Evolutionary conservation across 2,113 vertebrate genomes (phyloP).

Genomic region (Trochalopteron elliotii): DNA sequence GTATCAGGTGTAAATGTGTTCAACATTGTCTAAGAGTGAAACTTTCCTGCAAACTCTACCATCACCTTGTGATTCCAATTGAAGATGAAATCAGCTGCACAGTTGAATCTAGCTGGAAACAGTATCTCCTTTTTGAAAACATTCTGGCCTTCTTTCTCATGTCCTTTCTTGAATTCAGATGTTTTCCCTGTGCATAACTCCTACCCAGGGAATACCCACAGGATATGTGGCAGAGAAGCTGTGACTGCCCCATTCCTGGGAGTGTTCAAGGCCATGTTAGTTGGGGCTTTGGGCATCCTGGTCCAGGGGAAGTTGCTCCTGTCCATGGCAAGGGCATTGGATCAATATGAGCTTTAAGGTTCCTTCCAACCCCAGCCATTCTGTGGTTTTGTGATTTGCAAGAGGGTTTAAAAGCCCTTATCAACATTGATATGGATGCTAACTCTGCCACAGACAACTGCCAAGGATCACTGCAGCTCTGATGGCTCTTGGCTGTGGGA

Average conservation of each 20-base stretch:
- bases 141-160: background rate
- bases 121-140: background rate
- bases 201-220: background rate
- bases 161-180: background rate
- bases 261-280: background rate
- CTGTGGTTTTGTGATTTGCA: background rate
- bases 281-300: background rate
- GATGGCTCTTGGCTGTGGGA: fast-evolving
- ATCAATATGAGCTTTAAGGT: background rate
- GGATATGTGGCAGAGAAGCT: background rate
- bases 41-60: background rate
- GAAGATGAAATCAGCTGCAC: background rate
- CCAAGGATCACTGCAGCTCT: background rate
- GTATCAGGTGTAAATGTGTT: fast-evolving
- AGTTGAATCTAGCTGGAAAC: background rate
- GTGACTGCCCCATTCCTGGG: background rate
- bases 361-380: background rate
- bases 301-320: background rate
- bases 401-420: background rate
- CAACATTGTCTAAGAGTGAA: fast-evolving
- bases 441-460: background rate
- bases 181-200: background rate
- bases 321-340: background rate
- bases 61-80: background rate
- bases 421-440: background rate